These are phyloP conservation scores for Bembecia ichneumoniformis DNA, from an alignment of 2,888 invertebrate species.

Conservation along the genomic window DNA sequence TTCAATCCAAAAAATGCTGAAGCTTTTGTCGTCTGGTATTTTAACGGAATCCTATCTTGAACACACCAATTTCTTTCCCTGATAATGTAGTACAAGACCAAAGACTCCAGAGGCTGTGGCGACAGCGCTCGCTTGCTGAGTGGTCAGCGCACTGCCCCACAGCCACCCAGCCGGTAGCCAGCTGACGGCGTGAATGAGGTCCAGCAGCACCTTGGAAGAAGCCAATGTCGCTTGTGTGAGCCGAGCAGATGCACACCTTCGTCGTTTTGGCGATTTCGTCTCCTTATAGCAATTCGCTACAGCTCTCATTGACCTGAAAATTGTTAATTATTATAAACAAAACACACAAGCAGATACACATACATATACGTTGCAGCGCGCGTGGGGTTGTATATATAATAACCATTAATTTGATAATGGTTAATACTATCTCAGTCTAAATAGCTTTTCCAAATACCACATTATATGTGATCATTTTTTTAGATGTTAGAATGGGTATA, in stretches of 20 bases:
- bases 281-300: slow-evolving; percentile 33
- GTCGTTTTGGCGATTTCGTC: slow-evolving; percentile 25
- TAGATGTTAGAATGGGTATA: no score
- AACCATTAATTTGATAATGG: no score
- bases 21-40: no score
- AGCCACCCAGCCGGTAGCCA: slow-evolving; percentile 84
- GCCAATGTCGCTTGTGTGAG: slow-evolving; percentile 47
- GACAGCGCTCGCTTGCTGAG: slow-evolving; percentile 31
- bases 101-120: slow-evolving; percentile 44
- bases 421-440: no score
- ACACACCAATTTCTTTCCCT: slow-evolving; percentile 31
- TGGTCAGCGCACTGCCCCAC: slow-evolving; percentile 80
- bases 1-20: no score
- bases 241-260: slow-evolving; percentile 45
- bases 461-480: no score
- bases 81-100: slow-evolving; percentile 46
- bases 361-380: no score
- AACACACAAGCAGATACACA: no score
- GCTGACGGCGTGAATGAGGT: slow-evolving; percentile 84
- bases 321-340: no score
- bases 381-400: no score
- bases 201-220: slow-evolving; percentile 63
- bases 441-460: no score
- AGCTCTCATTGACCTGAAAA: slow-evolving; percentile 43
- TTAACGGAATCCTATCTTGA: background rate